Evolutionary conservation across 2,797 vertebrate species (phyloP).

Genomic region (Chrysocyon brachyurus): DNA sequence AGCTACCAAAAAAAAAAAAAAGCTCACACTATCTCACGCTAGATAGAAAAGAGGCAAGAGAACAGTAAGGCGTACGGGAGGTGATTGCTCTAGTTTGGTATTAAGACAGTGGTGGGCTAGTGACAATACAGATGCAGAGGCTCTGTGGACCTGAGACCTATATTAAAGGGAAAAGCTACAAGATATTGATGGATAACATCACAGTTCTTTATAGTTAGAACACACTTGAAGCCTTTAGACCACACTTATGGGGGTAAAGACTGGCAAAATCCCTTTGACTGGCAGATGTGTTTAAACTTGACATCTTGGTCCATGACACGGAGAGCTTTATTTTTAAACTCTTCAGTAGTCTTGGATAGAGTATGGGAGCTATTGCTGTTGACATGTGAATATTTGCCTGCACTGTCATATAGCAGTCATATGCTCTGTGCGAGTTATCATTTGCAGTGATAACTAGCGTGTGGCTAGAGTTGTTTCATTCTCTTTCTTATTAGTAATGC

Average conservation of each 20-base stretch:
- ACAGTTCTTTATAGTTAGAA: neutral
- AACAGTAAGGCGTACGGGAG: neutral
- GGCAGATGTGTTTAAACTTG: constrained; percentile 67
- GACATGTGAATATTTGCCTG: constrained; percentile 68
- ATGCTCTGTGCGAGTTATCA: constrained; percentile 54
- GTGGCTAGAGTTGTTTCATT: constrained; percentile 66
- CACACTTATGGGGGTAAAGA: neutral
- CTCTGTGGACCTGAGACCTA: neutral
- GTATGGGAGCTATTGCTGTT: constrained; percentile 49
- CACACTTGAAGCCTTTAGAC: constrained; percentile 37
- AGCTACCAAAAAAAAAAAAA: neutral
- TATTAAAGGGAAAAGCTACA: neutral
- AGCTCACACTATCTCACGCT: neutral
- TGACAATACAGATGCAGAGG: neutral
- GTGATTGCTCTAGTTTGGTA: neutral
- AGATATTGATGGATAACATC: neutral
- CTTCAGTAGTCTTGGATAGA: constrained; percentile 60
- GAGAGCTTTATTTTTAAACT: constrained; percentile 74
- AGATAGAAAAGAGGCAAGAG: neutral
- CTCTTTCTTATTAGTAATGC: constrained; percentile 78
- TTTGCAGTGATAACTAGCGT: constrained; percentile 67
- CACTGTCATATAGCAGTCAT: constrained; percentile 57
- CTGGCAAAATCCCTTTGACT: constrained; percentile 52
- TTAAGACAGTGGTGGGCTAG: neutral
- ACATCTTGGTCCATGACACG: constrained; percentile 49